These are phyloP conservation scores for Sitodiplosis mosellana DNA, from an alignment of 1,140 invertebrate genomes.

Conservation along the genomic window DNA sequence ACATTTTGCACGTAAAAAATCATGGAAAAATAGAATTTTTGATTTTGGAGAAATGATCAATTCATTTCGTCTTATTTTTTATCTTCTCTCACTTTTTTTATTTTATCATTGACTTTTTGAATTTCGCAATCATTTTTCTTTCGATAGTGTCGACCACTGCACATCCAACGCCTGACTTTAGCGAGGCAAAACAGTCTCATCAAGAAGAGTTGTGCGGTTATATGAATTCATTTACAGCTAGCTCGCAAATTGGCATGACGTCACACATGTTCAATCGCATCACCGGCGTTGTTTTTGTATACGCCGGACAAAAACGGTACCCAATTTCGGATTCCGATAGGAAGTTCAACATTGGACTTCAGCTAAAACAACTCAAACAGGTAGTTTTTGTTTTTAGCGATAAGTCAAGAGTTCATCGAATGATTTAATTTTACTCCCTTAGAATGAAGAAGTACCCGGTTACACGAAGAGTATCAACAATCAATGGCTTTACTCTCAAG, in stretches of 20 bases:
- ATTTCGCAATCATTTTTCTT: neutral
- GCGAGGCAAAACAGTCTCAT: constrained; percentile 13
- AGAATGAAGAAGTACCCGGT: constrained; percentile 51
- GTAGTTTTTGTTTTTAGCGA: constrained; percentile 28
- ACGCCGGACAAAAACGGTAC: constrained; percentile 22
- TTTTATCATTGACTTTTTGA: neutral
- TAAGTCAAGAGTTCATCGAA: too few species aligned
- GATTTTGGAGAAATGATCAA: too few species aligned
- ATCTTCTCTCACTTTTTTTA: too few species aligned
- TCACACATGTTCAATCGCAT: constrained; percentile 56
- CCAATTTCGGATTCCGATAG: constrained; percentile 22
- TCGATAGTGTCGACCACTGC: constrained; percentile 20
- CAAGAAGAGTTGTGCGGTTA: constrained; percentile 17
- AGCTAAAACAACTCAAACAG: constrained; percentile 80
- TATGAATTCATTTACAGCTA: constrained; percentile 16
- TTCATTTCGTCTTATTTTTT: too few species aligned
- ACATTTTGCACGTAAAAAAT: neutral
- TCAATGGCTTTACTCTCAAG: constrained; percentile 67
- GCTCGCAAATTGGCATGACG: constrained; percentile 32
- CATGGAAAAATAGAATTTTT: too few species aligned
- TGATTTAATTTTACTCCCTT: constrained; percentile 2
- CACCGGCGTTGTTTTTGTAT: constrained; percentile 61
- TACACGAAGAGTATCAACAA: constrained; percentile 55
- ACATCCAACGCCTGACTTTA: constrained; percentile 25
- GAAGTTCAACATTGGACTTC: constrained; percentile 76